phyloP scores from a whole-genome alignment of 1,140 invertebrate genomes.

The Samia ricini region DNA sequence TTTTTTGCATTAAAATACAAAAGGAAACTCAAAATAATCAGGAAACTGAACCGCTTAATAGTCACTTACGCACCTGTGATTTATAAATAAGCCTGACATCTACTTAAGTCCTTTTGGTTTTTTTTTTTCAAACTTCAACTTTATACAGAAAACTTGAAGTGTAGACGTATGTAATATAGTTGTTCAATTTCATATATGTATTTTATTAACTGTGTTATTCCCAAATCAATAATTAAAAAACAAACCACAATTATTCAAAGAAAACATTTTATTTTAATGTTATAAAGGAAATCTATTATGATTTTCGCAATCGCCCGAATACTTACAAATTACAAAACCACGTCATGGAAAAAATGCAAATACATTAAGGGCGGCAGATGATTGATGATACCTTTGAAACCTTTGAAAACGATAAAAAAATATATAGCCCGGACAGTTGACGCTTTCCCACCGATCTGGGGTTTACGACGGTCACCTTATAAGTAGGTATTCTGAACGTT shows the following conservation, averaged over 20 bases:
- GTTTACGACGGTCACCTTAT: conserved; percentile 24
- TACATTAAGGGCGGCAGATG: conserved; percentile 16
- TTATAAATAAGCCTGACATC: too few relatives aligned
- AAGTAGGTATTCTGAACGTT: background rate
- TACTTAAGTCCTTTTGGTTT: too few relatives aligned
- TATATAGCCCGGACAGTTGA: conserved; percentile 6
- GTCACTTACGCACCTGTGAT: too few relatives aligned
- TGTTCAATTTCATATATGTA: too few relatives aligned
- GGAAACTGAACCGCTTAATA: too few relatives aligned
- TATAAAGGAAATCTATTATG: background rate
- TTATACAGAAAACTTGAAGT: too few relatives aligned
- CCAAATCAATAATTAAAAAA: background rate
- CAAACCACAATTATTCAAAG: background rate
- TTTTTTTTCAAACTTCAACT: too few relatives aligned
- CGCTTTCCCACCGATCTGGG: conserved; percentile 13
- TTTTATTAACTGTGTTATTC: too few relatives aligned
- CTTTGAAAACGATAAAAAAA: conserved; percentile 19
- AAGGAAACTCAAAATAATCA: too few relatives aligned
- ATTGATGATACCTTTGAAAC: conserved; percentile 17
- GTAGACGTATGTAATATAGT: too few relatives aligned
- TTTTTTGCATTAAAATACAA: too few relatives aligned
- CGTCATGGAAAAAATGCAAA: conserved; percentile 16
- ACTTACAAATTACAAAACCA: background rate
- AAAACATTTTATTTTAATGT: background rate
- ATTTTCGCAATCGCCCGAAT: background rate